A percentile compares a stretch with the other conserved stretches of the same genome.
Conservation (phyloP, 2,797 vertebrate genomes). For the Fistularia tabacaria region DNA sequence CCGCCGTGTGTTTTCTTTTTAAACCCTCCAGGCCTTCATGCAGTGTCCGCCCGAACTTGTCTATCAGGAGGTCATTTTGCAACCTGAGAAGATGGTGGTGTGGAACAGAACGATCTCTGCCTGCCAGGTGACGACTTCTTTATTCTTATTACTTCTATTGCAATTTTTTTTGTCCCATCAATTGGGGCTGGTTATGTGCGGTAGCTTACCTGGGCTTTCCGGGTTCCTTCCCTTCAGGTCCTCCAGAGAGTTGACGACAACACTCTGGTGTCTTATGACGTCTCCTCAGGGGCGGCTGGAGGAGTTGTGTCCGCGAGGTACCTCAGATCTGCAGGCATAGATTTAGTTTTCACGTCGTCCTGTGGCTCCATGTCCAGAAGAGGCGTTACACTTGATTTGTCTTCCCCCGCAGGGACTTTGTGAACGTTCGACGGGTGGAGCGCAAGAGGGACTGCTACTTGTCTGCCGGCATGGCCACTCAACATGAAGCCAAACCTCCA, state of each 20-base stretch:
- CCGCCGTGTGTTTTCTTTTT: neutral
- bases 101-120: conserved; percentile 91
- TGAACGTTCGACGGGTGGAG: conserved; percentile 92
- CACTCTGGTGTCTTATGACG: conserved; percentile 89
- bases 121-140: conserved; percentile 83
- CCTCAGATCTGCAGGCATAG: neutral
- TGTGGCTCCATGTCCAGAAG: neutral
- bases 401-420: conserved; percentile 82
- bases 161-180: too few species aligned
- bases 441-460: conserved; percentile 87
- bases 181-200: neutral
- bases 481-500: conserved; percentile 80
- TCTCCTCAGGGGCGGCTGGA: conserved; percentile 87
- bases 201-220: neutral
- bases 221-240: conserved; percentile 72
- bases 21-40: conserved; percentile 79
- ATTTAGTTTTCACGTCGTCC: neutral
- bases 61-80: conserved; percentile 94
- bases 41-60: conserved; percentile 90
- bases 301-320: conserved; percentile 93
- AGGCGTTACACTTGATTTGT: conserved; percentile 7
- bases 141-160: too few species aligned
- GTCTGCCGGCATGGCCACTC: conserved; percentile 88
- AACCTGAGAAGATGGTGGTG: conserved; percentile 92
- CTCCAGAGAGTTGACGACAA: conserved; percentile 92